Percentiles rank a stretch among this genome's conserved stretches.
These are phyloP conservation scores for Characodon lateralis DNA, from an alignment of 2,797 vertebrate genomes.

Conservation along the genomic window DNA sequence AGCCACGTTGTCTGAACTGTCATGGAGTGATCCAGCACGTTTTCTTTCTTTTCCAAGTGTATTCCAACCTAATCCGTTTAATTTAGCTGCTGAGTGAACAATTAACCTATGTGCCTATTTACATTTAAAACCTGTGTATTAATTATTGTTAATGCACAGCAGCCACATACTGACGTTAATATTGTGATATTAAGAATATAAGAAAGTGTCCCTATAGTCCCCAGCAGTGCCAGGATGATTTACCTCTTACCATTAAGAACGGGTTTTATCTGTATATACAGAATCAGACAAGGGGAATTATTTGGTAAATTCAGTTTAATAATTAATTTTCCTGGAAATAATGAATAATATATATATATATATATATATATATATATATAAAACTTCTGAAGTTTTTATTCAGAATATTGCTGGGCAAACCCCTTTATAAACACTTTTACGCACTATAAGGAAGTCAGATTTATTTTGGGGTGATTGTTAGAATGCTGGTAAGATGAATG, in stretches of 20 bases:
- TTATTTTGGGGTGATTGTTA: neutral
- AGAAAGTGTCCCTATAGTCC: neutral
- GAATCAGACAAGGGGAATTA: too few relatives aligned
- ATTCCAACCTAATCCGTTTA: neutral
- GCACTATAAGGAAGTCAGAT: neutral
- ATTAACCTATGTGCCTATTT: neutral
- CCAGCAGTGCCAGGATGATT: neutral
- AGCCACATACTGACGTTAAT: neutral
- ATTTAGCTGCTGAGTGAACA: neutral
- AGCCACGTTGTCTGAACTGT: conserved; percentile 57
- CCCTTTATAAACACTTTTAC: too few relatives aligned
- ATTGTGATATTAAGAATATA: neutral
- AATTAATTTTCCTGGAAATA: too few relatives aligned
- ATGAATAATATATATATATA: too few relatives aligned
- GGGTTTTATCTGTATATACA: too few relatives aligned
- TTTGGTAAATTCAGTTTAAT: too few relatives aligned
- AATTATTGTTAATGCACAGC: neutral
- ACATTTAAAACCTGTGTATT: neutral
- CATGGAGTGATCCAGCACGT: conserved; percentile 22
- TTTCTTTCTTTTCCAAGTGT: conserved; percentile 11
- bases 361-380: too few relatives aligned
- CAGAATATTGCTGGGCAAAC: too few relatives aligned
- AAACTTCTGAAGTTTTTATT: too few relatives aligned
- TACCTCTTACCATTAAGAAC: neutral
- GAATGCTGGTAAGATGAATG: neutral